A percentile compares a stretch with the other conserved stretches of the same genome.
These are phyloP conservation scores for Rhopalosiphum maidis DNA, from an alignment of 1,140 invertebrate genomes.

Conservation along the genomic window DNA sequence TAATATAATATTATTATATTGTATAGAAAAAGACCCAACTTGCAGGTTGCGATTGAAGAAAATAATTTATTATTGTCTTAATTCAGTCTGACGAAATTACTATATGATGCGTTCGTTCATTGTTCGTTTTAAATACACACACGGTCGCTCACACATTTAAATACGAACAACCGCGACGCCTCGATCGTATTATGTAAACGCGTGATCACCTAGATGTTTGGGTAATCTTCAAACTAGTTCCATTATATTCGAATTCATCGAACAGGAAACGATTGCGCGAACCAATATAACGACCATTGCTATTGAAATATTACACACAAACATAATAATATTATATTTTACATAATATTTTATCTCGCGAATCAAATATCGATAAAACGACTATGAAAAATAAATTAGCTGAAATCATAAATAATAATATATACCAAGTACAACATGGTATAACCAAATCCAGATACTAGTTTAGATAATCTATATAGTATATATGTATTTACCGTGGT, in stretches of 20 bases:
- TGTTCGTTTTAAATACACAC: neutral
- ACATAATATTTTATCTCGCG: neutral
- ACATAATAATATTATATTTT: neutral
- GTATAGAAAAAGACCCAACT: neutral
- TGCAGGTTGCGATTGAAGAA: neutral
- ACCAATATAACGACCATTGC: neutral
- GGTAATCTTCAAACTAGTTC: conserved; percentile 22
- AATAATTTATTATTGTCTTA: conserved; percentile 27
- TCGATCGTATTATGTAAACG: neutral
- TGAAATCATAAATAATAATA: neutral
- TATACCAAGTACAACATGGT: too few species aligned
- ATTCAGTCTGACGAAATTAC: conserved; percentile 25
- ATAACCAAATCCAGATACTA: too few species aligned
- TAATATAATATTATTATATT: neutral
- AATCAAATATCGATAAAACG: neutral
- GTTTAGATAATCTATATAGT: too few species aligned
- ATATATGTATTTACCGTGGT: too few species aligned
- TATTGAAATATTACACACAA: neutral
- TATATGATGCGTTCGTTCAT: neutral
- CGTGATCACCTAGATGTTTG: neutral
- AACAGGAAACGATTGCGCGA: conserved; percentile 9
- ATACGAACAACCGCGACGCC: neutral
- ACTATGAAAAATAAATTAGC: neutral
- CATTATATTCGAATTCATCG: conserved; percentile 19
- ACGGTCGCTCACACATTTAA: neutral